Evolutionary conservation across 30 jellyfish, hydroid and myxozoan species (phyloP), one percentile per base, ranked within the genome.

Genomic region (Chrysaora quinquecirrha): DNA sequence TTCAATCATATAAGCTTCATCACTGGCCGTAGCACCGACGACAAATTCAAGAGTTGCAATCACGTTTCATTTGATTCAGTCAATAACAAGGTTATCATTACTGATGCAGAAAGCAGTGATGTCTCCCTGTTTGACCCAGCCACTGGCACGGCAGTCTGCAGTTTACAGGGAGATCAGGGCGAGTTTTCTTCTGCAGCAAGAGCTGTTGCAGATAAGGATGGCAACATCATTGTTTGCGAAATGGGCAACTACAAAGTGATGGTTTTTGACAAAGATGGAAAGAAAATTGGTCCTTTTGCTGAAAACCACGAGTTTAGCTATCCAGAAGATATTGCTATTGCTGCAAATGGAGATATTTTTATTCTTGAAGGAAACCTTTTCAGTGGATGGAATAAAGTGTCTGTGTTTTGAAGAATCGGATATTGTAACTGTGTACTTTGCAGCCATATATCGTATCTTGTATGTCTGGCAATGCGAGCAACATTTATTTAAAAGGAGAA

Each of bases 211-310:
- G 97, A 88, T 54, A 58, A 73, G 18, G 62, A 79, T 25, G 97
- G 97, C 34, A 88, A 88, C 64, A 73, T 88, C 25, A 25, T 88
- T 29, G 86, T 88, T 14, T 80, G 97, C 54, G 97, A 87, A 48
- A 69, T 73, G 86, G 90, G 90, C 30, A 72, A 80, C 23, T 34
- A 56, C 34, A 67, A 52, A 64, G 97, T 88, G 6, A 34, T 38
- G 38, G 95, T 88, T 18, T 88, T 79, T 64, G 97, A 88, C 27
- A 73, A 75, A 30, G 76, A 61, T 73, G 97, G 97, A 3, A 73
- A 74, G 71, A 77, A 77, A 49, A 38, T 80, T 73, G 89, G 94
- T 34, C 70, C 30, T 11, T 54, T 88, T 28, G 97, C 89, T 19
- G 77, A 71, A 35, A 73, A 52, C 6, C 48, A 80, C 43, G 89